Evolutionary conservation across 1,140 invertebrate genomes (phyloP), one percentile per base, ranked within the genome.

Genomic region (Calliphora vicina): DNA sequence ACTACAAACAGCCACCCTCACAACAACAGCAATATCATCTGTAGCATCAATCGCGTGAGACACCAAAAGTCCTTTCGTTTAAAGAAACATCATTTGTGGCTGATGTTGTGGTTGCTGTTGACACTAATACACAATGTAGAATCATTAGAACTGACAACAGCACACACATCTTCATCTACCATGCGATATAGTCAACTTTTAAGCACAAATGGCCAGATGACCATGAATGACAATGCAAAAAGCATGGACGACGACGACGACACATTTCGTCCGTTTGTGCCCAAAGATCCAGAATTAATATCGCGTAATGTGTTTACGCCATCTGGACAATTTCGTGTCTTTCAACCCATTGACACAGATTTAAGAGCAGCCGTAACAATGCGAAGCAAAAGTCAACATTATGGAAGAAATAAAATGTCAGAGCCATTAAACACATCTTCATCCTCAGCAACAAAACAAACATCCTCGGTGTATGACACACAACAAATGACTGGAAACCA

Each of bases 251-350:
- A 85, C 43, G 87, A 89, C 50, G 87, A 87, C 84, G 85, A 87
- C 82, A 88, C 84, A 9, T 89, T 89, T 35, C 86, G 85, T 2
- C 88, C 88, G 20, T 89, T 90, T 67, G 82, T 89, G 13, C 88
- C 87, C 27, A 86, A 85, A 23, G 86, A 89, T 83, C 87, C 87
- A 0, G 88, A 90, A 84, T 85, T 86, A n/a, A 88, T 90, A 20
- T 88, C 88, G 17, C 86, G 87, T n/a, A 89, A 89, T 80, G 88
- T 89, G 1, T 90, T 90, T 76, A 90, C 88, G 13, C 87, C 88
- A 78, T 80, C 86, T n/a, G 88, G 88, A 0, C 87, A 90, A 43
- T 90, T 89, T 82, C 86, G 88, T 10, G 88, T 90, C 5, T 90
- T 90, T 45, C 84, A 88, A 85, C 88, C 88, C 0, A 71, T 85